Evolutionary conservation across 2,888 invertebrate species (phyloP), one percentile per base, ranked within the genome.

Genomic region (Drosophila mettleri): DNA sequence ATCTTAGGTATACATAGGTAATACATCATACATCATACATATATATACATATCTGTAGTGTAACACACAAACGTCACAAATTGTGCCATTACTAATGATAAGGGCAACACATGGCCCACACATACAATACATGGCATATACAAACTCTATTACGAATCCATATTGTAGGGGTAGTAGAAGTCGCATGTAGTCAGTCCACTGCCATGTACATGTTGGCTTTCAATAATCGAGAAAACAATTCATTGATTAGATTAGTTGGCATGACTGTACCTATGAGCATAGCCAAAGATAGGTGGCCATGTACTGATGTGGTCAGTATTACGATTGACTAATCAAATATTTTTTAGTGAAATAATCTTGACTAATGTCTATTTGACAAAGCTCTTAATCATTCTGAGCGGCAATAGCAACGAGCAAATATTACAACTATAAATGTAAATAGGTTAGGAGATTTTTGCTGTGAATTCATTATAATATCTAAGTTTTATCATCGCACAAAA

Each of bases 21-120:
- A 45, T 12, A 45, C 22, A 24, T 0, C 41, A n/a, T 24, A 39
- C 24, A 36, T 31, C n/a, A 61, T 34, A 54, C 3, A n/a, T 31
- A 29, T 24, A 10, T 43, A 33, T n/a, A 14, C 0, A 7, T 5
- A 22, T 27, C 18, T n/a, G 10, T 51, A 34, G 31, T 10, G 6
- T 1, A 16, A 12, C 22, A 45, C 18, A 33, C 14, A 20, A 24
- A 60, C 45, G 62, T 52, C 85, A 80, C 39, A 61, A 58, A 52
- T 60, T 46, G 65, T 76, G 78, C 69, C 87, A 68, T 83, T 73
- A 73, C 89, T 86, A 82, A 82, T 88, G 89, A 88, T 86, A 88
- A 76, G 49, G n/a, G 12, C 49, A 55, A 31, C 82, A 84, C 59
- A 68, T 80, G 78, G 70, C 59, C 34, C 43, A 75, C 16, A 8